These are phyloP conservation scores for Epinephelus moara DNA, from an alignment of 2,113 vertebrate genomes.

Conservation along the genomic window DNA sequence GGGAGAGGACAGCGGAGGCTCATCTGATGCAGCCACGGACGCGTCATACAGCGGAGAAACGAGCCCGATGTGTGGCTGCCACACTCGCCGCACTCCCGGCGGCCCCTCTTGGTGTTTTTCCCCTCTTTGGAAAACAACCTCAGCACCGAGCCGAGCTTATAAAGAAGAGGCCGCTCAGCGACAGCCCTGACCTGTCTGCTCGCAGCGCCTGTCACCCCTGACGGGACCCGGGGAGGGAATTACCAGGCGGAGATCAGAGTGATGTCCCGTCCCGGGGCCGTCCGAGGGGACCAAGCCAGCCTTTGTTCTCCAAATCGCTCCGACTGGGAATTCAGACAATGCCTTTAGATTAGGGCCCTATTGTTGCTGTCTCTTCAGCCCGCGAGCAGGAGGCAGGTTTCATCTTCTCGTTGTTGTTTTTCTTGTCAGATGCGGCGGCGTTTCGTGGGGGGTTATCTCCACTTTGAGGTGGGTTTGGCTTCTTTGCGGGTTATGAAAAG, in stretches of 20 bases:
- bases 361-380: constrained; percentile 57
- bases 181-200: constrained; percentile 32
- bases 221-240: constrained; percentile 61
- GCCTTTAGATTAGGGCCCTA: constrained; percentile 66
- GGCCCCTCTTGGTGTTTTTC: too few species aligned
- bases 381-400: constrained; percentile 48
- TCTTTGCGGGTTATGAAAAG: not conserved
- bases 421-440: constrained; percentile 35
- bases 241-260: constrained; percentile 65
- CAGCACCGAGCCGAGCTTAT: not conserved
- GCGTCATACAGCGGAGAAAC: not conserved
- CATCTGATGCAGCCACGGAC: not conserved
- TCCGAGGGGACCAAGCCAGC: constrained; percentile 51
- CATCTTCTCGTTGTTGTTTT: constrained; percentile 39
- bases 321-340: constrained; percentile 70
- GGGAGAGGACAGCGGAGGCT: not conserved
- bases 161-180: constrained; percentile 12
- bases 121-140: not conserved
- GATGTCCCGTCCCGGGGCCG: constrained; percentile 47
- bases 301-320: constrained; percentile 70
- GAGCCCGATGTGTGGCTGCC: not conserved
- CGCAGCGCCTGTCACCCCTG: constrained; percentile 43
- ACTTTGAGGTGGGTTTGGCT: constrained; percentile 50
- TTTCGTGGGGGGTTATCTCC: constrained; percentile 27
- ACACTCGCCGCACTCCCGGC: too few species aligned